These are phyloP conservation scores for Julus scanicus DNA, from an alignment of 2,888 invertebrate species.

Conservation along the genomic window DNA sequence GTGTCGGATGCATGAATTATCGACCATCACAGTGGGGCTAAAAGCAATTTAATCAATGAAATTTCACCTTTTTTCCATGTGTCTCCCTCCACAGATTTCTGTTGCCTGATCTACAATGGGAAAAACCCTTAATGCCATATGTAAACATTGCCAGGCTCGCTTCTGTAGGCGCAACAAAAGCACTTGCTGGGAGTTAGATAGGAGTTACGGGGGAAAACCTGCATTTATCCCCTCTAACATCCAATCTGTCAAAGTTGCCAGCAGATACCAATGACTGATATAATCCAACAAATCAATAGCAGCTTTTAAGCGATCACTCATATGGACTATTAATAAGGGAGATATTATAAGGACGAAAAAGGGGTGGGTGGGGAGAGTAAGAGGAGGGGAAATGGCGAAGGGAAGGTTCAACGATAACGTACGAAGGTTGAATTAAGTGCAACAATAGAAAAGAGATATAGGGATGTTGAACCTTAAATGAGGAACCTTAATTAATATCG, in stretches of 20 bases:
- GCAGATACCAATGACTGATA: conserved; percentile 1
- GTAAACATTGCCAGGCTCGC: neutral
- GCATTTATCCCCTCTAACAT: neutral
- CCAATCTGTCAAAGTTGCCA: neutral
- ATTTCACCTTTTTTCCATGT: neutral
- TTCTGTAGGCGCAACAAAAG: neutral
- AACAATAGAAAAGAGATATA: neutral
- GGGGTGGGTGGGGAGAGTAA: neutral
- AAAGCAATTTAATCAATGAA: conserved; percentile 1
- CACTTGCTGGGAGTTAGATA: neutral
- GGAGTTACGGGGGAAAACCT: too few relatives aligned
- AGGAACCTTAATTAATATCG: neutral
- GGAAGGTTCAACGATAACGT: neutral
- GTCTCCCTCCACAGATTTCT: neutral
- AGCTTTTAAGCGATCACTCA: conserved; percentile 1
- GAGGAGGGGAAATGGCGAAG: neutral
- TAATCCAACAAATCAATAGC: neutral
- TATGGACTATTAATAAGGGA: neutral
- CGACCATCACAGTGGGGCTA: neutral
- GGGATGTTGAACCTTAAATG: conserved; percentile 1
- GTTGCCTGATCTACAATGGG: neutral
- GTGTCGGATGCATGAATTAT: neutral
- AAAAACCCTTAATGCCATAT: neutral
- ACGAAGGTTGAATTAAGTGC: neutral
- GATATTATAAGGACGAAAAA: neutral